These are phyloP conservation scores for Copsychus sechellarum DNA, from an alignment of 2,113 vertebrate species.

Conservation along the genomic window DNA sequence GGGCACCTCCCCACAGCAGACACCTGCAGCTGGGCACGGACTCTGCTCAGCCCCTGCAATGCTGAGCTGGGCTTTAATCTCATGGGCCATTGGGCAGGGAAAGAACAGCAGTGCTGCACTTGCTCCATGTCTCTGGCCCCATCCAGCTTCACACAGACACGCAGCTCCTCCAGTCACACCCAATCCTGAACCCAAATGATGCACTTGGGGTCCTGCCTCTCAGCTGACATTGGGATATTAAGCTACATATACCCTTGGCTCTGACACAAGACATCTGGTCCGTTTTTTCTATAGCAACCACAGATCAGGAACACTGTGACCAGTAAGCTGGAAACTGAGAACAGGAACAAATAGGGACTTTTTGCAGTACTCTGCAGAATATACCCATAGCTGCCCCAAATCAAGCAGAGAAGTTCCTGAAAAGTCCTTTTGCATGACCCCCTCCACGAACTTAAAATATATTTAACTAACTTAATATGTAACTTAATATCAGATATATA, in stretches of 20 bases:
- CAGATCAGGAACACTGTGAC: background rate
- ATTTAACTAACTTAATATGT: background rate
- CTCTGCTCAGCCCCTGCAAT: background rate
- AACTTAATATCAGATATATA: background rate
- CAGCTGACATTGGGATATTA: background rate
- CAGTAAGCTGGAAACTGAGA: background rate
- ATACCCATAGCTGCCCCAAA: background rate
- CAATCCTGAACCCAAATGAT: background rate
- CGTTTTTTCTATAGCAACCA: background rate
- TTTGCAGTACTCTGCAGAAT: background rate
- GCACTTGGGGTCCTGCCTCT: background rate
- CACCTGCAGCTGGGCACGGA: background rate
- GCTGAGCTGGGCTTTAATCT: background rate
- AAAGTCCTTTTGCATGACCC: background rate
- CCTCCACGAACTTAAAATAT: background rate
- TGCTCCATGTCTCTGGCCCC: background rate
- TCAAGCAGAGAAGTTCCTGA: background rate
- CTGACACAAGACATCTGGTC: background rate
- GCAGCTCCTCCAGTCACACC: background rate
- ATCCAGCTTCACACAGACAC: background rate
- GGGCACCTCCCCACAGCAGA: background rate
- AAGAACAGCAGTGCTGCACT: background rate
- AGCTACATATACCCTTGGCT: background rate
- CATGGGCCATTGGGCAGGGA: rapidly evolving
- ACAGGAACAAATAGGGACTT: background rate